phyloP scores from a whole-genome alignment of 2,888 invertebrate genomes.

The Amiota communis region DNA sequence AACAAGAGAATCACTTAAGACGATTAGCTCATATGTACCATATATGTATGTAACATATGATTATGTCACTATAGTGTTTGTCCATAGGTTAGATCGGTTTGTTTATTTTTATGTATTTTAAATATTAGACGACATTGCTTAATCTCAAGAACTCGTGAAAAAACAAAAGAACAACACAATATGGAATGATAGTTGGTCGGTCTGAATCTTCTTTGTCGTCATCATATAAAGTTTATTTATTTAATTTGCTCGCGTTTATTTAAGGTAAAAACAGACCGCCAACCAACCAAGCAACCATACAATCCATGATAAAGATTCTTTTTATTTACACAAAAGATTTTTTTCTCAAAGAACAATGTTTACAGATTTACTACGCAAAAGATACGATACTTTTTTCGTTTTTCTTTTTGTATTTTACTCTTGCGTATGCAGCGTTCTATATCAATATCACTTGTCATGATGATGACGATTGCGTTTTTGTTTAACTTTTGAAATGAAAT shows the following conservation, averaged over 20 bases:
- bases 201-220: neutral
- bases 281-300: neutral
- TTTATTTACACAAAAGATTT: conserved; percentile 11
- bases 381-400: too few relatives aligned
- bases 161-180: neutral
- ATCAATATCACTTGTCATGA: conserved; percentile 21
- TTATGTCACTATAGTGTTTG: neutral
- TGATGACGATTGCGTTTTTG: neutral
- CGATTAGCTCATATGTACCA: conserved; percentile 15
- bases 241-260: conserved; percentile 4
- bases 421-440: neutral
- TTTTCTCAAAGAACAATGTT: conserved; percentile 15
- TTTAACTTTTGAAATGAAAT: conserved; percentile 24
- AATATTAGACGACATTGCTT: conserved; percentile 57
- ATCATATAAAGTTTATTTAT: conserved; percentile 8
- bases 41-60: neutral
- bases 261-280: neutral
- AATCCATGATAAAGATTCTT: neutral
- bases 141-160: conserved; percentile 46
- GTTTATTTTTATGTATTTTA: conserved; percentile 54
- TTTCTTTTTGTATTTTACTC: neutral
- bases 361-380: neutral
- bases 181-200: too few relatives aligned
- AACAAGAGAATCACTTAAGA: conserved; percentile 12
- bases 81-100: conserved; percentile 16